These are phyloP conservation scores for Timema cristinae DNA, from an alignment of 2,888 invertebrate genomes.

Conservation along the genomic window DNA sequence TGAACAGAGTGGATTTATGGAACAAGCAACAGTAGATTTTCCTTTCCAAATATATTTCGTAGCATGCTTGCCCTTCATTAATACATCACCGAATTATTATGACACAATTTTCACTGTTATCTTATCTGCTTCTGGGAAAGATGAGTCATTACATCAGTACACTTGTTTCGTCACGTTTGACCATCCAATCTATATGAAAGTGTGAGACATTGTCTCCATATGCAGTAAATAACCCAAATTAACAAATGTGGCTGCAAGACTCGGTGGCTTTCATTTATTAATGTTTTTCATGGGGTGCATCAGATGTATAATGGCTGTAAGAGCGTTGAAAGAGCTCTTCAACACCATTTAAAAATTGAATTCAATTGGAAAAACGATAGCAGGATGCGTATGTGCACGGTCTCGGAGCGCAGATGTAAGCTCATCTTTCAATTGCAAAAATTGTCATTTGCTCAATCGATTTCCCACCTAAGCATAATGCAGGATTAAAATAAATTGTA, in stretches of 20 bases:
- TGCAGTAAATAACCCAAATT: conserved; percentile 27
- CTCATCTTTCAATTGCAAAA: neutral
- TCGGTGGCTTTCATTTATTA: conserved; percentile 30
- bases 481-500: neutral
- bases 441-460: neutral
- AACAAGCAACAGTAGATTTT: conserved; percentile 25
- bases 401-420: neutral
- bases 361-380: conserved; percentile 14
- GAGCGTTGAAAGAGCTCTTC: conserved; percentile 12
- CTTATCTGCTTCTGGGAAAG: conserved; percentile 31
- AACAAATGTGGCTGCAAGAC: conserved; percentile 29
- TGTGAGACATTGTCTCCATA: conserved; percentile 36
- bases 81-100: conserved; percentile 30
- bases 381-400: conserved; percentile 16
- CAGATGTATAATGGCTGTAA: conserved; percentile 27
- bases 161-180: conserved; percentile 38
- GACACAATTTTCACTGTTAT: conserved; percentile 33
- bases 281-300: conserved; percentile 27
- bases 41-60: conserved; percentile 21
- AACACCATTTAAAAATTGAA: conserved; percentile 1
- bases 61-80: conserved; percentile 26
- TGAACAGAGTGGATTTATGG: conserved; percentile 35
- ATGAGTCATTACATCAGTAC: conserved; percentile 31
- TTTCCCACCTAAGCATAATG: neutral
- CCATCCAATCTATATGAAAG: conserved; percentile 39